Evolutionary conservation across 2,113 vertebrate genomes (phyloP).

Genomic region (Stictonetta naevosa): DNA sequence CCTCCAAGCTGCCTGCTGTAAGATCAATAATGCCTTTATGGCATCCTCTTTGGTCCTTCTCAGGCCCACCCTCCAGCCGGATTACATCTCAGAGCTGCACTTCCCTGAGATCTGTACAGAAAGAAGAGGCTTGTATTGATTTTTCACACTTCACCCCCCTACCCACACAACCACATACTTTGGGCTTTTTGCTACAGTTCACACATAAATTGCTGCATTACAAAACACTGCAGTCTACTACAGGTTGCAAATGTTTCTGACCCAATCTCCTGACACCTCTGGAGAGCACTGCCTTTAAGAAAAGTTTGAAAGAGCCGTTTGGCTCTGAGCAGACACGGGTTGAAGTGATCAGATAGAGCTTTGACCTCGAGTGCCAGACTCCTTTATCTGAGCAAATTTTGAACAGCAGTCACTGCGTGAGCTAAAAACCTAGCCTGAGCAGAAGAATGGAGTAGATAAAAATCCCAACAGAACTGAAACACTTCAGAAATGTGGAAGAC

Average conservation of each 20-base stretch:
- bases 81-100: not conserved
- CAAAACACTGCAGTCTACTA: not conserved
- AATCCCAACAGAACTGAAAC: not conserved
- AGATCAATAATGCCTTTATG: not conserved
- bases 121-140: not conserved
- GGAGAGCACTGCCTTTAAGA: not conserved
- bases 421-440: not conserved
- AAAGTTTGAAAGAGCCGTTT: constrained; percentile 14
- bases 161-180: not conserved
- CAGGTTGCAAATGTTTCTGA: not conserved
- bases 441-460: not conserved
- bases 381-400: not conserved
- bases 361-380: not conserved
- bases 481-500: not conserved
- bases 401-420: not conserved
- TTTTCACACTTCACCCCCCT: not conserved
- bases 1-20: not conserved
- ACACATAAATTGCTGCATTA: not conserved
- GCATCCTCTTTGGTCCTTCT: not conserved
- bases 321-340: not conserved
- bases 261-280: not conserved
- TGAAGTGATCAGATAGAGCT: constrained; percentile 15
- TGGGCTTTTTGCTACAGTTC: not conserved
- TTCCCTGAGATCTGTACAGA: not conserved
- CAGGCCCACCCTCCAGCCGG: not conserved